A percentile compares a stretch with the other conserved stretches of the same genome.
Evolutionary conservation across 1,140 invertebrate genomes (phyloP).

Genomic region (Carposina sasakii): DNA sequence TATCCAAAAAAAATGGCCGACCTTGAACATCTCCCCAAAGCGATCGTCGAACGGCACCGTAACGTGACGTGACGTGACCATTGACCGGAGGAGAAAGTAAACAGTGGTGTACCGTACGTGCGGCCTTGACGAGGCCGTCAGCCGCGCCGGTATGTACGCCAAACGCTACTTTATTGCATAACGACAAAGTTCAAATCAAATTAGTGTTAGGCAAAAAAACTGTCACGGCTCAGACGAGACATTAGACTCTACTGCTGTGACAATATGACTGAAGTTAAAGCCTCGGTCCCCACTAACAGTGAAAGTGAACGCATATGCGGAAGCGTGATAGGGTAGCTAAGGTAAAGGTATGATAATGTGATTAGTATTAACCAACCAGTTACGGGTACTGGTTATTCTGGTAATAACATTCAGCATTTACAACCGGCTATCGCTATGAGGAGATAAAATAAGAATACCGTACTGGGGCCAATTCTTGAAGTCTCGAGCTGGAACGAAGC

Average conservation of each 20-base stretch:
- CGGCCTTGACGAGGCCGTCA: constrained; percentile 54
- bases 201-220: constrained; percentile 33
- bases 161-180: constrained; percentile 31
- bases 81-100: constrained; percentile 65
- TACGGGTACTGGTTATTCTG: constrained; percentile 23
- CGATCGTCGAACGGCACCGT: constrained; percentile 25
- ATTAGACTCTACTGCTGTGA: no score
- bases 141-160: no score
- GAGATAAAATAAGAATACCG: no score
- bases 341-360: constrained; percentile 47
- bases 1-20: no score
- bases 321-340: constrained; percentile 48
- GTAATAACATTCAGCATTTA: no score
- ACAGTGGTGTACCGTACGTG: constrained; percentile 36
- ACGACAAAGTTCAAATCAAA: constrained; percentile 29
- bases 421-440: no score
- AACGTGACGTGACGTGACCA: constrained; percentile 32
- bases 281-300: no score
- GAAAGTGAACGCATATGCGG: constrained; percentile 60
- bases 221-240: no score
- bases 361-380: constrained; percentile 31
- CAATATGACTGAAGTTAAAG: no score
- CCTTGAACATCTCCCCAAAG: constrained; percentile 30
- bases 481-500: no score
- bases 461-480: no score